Base-by-base conservation (phyloP, 2,888 invertebrate genomes). In the Metalampra italica region DNA sequence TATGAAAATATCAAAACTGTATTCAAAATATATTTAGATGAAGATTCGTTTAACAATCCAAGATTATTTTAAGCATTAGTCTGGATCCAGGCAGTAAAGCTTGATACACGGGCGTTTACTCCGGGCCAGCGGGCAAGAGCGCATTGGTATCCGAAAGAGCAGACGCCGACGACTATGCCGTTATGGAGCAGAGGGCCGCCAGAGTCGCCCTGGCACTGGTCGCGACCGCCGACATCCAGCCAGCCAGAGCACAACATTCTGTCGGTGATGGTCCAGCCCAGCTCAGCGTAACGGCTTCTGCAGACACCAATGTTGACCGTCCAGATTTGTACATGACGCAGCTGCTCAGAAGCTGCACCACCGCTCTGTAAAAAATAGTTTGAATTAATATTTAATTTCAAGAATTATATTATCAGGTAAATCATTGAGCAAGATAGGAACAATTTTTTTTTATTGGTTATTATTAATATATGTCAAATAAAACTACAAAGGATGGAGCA, bases 171-270 rank as follows among this genome's bases (percentile, higher is more conserved):
- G 13, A 75, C 54, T 7, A 73, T 54, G 38, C 56, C 52, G 41
- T 72, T 68, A 56, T 78, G 78, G 54, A 71, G 62, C 15, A 79
- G 70, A 11, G 80, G 78, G 38, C 78, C 73, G 1, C 80, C 80
- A 12, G 71, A 71, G 59, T 81, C 78, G n/a, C 75, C 77, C 57
- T 68, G 63, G 62, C 84, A 84, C 62, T 79, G 81, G 60, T 78
- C 83, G 13, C 82, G 71, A 11, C 78, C 75, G 8, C 81, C 83
- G 5, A 76, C 75, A 41, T 73, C 71, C 1, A 75, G 60, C 67
- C 71, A 74, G 5, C 72, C 72, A 7, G 70, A 60, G 56, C 73
- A 75, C 48, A 75, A 36, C 75, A 76, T 75, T 56, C 68, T 72
- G 42, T 54, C 64, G 4, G 71, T 71, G 14, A 76, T 46, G 1